Percentiles rank a stretch among this genome's conserved stretches.
phyloP scores from a whole-genome alignment of 1,140 invertebrate genomes.

The Orchesella cincta region DNA sequence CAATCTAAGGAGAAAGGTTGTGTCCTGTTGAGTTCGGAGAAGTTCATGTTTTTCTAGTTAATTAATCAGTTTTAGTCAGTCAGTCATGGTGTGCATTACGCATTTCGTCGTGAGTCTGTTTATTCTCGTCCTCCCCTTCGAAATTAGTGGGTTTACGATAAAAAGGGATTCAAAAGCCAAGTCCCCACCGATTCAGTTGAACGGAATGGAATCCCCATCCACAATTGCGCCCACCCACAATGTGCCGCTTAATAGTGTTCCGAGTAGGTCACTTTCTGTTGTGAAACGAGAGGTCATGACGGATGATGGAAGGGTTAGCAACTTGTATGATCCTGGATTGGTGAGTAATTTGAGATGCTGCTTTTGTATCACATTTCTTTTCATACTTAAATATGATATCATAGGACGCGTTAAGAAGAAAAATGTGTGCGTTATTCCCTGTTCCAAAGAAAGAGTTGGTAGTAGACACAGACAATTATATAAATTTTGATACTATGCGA shows the following conservation, averaged over 20 bases:
- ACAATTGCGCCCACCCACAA: not conserved
- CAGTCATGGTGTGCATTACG: constrained; percentile 13
- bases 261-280: not conserved
- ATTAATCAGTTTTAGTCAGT: not conserved
- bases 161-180: not conserved
- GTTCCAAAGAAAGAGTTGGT: too few species aligned
- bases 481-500: too few species aligned
- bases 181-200: too few species aligned
- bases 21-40: too few species aligned
- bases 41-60: too few species aligned
- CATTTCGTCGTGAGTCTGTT: not conserved
- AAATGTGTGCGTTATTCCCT: too few species aligned
- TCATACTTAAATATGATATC: too few species aligned
- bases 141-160: not conserved
- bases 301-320: not conserved
- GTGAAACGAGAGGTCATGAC: constrained; percentile 12
- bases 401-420: too few species aligned
- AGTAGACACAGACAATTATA: too few species aligned
- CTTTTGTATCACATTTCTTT: too few species aligned
- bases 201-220: not conserved
- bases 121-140: not conserved
- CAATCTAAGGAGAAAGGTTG: too few species aligned
- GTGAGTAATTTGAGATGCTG: not conserved
- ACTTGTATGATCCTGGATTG: not conserved
- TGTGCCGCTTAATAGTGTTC: not conserved